Evolutionary conservation across 2,888 invertebrate species (phyloP), one percentile per base, ranked within the genome.

Genomic region (Nymphalis urticae): DNA sequence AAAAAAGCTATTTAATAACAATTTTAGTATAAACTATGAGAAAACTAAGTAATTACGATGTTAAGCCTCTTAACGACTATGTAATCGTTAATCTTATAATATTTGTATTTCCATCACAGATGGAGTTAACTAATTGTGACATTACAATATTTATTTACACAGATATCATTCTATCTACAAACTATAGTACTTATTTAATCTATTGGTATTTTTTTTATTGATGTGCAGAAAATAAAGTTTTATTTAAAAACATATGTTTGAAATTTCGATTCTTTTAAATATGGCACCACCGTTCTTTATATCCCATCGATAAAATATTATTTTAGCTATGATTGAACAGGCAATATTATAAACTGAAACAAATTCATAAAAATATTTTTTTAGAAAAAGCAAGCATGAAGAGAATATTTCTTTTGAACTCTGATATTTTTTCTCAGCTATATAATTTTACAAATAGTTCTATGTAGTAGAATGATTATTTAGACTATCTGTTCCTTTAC

Each of bases 121-220:
- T 62, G 70, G 68, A 69, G 53, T 62, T 72, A 62, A 60, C 64
- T 68, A 71, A 64, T 73, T 73, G 71, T 68, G 72, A 73, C 70
- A 65, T 62, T 50, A 62, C 62, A 72, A 64, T 70, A 74, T 72
- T 72, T 76, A 76, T 75, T 75, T 75, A 75, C 75, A 75, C 70
- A 69, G 58, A 71, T 50, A 69, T 70, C 63, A 70, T 62, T 67
- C 65, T 75, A 75, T 61, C 74, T 75, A 75, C 70, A 72, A 68
- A 69, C 54, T 66, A 66, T 24, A 65, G 48, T 64, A 64, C 19
- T 58, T 62, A 56, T 66, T 53, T 70, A 64, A 68, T 73, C 73
- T 74, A 71, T 69, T 71, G 71, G 72, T 74, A 75, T 69, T 68
- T 17, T 19, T 68, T 63, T 53, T 60, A 58, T 54, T 54, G 54